phyloP scores from a whole-genome alignment of 2,888 invertebrate genomes.

The Tenthredo distinguenda region DNA sequence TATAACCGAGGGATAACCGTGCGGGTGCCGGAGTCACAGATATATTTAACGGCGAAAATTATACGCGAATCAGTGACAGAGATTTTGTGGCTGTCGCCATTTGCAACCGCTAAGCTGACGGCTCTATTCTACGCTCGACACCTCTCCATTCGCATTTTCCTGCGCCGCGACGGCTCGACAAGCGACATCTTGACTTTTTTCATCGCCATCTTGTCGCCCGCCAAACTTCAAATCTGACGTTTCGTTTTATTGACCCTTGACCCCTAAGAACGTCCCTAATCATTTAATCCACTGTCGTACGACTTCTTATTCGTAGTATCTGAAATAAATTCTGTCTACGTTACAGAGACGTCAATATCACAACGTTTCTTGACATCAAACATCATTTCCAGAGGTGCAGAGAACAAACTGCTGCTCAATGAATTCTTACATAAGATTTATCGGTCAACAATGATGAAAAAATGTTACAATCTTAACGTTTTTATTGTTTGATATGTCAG shows the following conservation, averaged over 20 bases:
- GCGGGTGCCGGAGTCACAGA: constrained; percentile 69
- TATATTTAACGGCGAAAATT: constrained; percentile 71
- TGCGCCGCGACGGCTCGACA: constrained; percentile 6
- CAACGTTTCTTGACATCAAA: background rate
- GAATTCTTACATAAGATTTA: background rate
- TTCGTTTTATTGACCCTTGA: background rate
- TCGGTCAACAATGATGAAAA: background rate
- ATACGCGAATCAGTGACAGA: constrained; percentile 72
- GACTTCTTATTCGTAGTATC: background rate
- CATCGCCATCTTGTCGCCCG: constrained; percentile 62
- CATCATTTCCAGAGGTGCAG: background rate
- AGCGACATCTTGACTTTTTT: constrained; percentile 9
- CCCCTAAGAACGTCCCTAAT: background rate
- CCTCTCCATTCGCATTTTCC: constrained; percentile 38
- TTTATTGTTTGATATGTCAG: background rate
- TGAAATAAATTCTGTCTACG: background rate
- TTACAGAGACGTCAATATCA: background rate
- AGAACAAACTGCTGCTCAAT: background rate
- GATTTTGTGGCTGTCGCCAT: constrained; percentile 76
- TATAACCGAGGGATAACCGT: constrained; percentile 65
- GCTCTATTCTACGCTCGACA: constrained; percentile 56
- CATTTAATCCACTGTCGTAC: background rate
- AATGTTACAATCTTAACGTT: background rate
- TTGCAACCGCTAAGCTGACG: constrained; percentile 75
- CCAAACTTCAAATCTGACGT: constrained; percentile 32